Evolutionary conservation across 2,888 invertebrate species (phyloP).

Genomic region (Parasteatoda lunata): DNA sequence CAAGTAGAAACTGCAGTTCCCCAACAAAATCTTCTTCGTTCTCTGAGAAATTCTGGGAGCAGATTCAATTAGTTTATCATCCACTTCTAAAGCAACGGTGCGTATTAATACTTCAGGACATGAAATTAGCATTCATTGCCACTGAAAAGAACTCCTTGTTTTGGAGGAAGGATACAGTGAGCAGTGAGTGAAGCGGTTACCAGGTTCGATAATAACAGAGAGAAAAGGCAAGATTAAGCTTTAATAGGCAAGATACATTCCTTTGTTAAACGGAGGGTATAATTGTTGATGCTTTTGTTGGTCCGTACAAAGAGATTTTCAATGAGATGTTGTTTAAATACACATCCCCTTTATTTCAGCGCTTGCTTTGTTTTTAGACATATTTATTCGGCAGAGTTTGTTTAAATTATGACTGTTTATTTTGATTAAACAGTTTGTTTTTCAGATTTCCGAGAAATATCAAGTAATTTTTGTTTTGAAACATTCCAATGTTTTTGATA

Average conservation of each 20-base stretch:
- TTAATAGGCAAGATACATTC: slow-evolving; percentile 35
- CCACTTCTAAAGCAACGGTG: background rate
- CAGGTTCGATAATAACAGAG: slow-evolving; percentile 46
- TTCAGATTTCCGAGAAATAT: too few species aligned
- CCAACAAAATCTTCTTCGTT: background rate
- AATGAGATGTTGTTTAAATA: slow-evolving; percentile 24
- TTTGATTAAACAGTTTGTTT: too few species aligned
- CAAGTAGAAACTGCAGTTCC: too few species aligned
- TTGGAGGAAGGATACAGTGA: slow-evolving; percentile 34
- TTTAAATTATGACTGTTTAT: too few species aligned
- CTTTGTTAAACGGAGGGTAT: slow-evolving; percentile 46
- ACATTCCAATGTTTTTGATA: too few species aligned
- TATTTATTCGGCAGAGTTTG: too few species aligned
- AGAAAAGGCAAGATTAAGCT: slow-evolving; percentile 27
- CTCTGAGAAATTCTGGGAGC: background rate
- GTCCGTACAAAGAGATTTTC: slow-evolving; percentile 35
- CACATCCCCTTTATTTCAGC: background rate
- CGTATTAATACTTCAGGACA: slow-evolving; percentile 54
- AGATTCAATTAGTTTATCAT: slow-evolving; percentile 38
- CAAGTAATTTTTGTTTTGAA: too few species aligned
- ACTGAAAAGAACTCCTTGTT: slow-evolving; percentile 62
- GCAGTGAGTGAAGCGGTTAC: slow-evolving; percentile 15
- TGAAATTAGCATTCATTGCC: slow-evolving; percentile 54
- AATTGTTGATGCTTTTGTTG: slow-evolving; percentile 50
- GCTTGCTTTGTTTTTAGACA: background rate